Evolutionary conservation across 2,888 invertebrate species (phyloP), one percentile per base, ranked within the genome.

Genomic region (Machimus atricapillus): DNA sequence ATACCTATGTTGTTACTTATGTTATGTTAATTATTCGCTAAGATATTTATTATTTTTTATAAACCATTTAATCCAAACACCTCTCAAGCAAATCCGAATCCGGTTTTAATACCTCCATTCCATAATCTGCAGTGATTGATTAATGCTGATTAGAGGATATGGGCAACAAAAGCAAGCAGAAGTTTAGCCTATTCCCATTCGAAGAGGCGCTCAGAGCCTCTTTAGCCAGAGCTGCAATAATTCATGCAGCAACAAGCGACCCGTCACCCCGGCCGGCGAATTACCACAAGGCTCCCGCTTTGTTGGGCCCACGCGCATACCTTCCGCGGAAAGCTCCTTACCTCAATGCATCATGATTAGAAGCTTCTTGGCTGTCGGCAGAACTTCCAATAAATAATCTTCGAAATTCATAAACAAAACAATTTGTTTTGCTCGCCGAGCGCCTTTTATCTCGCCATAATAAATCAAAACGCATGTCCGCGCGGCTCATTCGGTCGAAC

Each of bases 401-500:
- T 27, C 31, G 82, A 37, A 23, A 66, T 37, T 27, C 19, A 37
- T 31, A 82, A 58, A 85, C 85, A 85, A 85, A 85, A n/a, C 66
- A 74, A 66, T 37, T 85, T 43, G 27, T 56, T 74, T 85, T 85
- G 34, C 74, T 74, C 16, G 27, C 27, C 40, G 40, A 12, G 34
- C n/a, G 37, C 40, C 76, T 40, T 73, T 46, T 74, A 74, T 46
- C 37, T 46, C 37, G 46, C n/a, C 31, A 27, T 14, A 85, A 85
- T 85, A 85, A 85, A 85, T 85, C 85, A 85, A 85, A 74, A 85
- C 74, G 43, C 43, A 74, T 85, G 85, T 85, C 74, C 40, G 74
- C n/a, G 85, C 74, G 23, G 27, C 85, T 85, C 52, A 83, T 83
- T 40, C 27, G 46, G 27, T 34, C 37, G 66, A 58, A 82, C 31